These are phyloP conservation scores for Schlechtendalia chinensis DNA, from an alignment of 1,140 invertebrate species.

Conservation along the genomic window DNA sequence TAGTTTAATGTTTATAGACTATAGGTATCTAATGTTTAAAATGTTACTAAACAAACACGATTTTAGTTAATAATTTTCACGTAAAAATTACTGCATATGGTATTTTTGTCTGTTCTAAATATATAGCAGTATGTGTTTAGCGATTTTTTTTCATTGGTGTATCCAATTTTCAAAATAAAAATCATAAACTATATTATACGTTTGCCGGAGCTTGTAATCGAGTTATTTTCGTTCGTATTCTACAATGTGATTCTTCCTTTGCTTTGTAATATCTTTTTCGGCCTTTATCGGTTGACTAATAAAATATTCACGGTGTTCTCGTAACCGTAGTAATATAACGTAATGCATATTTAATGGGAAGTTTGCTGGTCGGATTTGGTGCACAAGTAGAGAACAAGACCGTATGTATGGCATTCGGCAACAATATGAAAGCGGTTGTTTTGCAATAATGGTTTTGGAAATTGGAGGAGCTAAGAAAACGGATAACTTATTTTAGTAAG, in stretches of 20 bases:
- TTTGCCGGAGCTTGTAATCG: background rate
- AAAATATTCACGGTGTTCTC: slow-evolving; percentile 17
- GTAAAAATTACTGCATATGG: too few species aligned
- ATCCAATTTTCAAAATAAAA: background rate
- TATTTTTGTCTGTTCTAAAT: background rate
- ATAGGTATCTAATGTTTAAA: too few species aligned
- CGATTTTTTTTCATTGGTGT: background rate
- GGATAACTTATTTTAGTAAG: slow-evolving; percentile 28
- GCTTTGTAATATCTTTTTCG: too few species aligned
- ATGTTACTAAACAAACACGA: too few species aligned
- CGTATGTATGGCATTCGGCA: background rate
- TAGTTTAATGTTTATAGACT: too few species aligned
- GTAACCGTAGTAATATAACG: background rate
- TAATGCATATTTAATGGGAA: slow-evolving; percentile 42
- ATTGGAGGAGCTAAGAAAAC: background rate
- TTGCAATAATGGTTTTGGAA: slow-evolving; percentile 39
- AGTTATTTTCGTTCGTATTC: background rate
- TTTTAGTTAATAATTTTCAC: too few species aligned
- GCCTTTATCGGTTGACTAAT: slow-evolving; percentile 22
- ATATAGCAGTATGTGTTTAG: background rate
- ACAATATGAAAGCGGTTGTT: slow-evolving; percentile 16
- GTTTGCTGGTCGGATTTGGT: slow-evolving; percentile 24
- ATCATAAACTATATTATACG: background rate
- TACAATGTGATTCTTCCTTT: too few species aligned
- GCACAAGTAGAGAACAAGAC: slow-evolving; percentile 3